Percentiles rank a stretch among this genome's conserved stretches.
Conservation (phyloP, 2,888 invertebrate species). For the Balanococcus diminutus region DNA sequence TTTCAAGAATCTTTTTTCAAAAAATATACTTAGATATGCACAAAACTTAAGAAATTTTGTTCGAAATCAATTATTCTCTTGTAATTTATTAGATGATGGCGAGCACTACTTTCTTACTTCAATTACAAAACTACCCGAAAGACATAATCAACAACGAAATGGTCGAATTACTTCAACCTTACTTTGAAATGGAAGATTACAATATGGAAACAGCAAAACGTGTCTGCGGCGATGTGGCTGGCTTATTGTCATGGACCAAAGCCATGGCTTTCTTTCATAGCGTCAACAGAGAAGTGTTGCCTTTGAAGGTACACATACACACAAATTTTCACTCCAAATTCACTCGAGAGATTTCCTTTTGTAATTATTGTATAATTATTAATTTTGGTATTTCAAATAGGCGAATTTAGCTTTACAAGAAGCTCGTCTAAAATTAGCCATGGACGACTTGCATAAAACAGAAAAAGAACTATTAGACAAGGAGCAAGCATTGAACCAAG, state of each 20-base stretch:
- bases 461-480: slow-evolving; percentile 89
- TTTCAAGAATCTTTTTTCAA: too few species aligned
- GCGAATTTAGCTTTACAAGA: slow-evolving; percentile 90
- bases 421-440: slow-evolving; percentile 85
- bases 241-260: slow-evolving; percentile 93
- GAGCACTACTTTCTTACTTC: slow-evolving; percentile 87
- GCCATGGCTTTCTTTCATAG: slow-evolving; percentile 95
- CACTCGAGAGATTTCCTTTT: too few species aligned
- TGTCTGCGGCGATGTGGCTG: slow-evolving; percentile 96
- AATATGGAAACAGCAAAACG: slow-evolving; percentile 95
- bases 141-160: slow-evolving; percentile 97
- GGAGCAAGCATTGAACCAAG: slow-evolving; percentile 85
- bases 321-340: too few species aligned
- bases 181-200: slow-evolving; percentile 95
- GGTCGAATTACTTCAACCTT: slow-evolving; percentile 89
- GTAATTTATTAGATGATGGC: slow-evolving; percentile 87
- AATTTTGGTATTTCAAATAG: slow-evolving; percentile 59
- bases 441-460: slow-evolving; percentile 85
- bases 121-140: slow-evolving; percentile 92
- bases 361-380: neutral
- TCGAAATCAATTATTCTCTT: too few species aligned
- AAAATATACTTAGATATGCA: too few species aligned
- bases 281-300: slow-evolving; percentile 95
- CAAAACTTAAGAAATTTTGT: too few species aligned
- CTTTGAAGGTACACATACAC: slow-evolving; percentile 73